Percentiles rank a stretch among this genome's conserved stretches.
phyloP scores from a whole-genome alignment of 1,140 invertebrate species.

The Drosophila miranda region DNA sequence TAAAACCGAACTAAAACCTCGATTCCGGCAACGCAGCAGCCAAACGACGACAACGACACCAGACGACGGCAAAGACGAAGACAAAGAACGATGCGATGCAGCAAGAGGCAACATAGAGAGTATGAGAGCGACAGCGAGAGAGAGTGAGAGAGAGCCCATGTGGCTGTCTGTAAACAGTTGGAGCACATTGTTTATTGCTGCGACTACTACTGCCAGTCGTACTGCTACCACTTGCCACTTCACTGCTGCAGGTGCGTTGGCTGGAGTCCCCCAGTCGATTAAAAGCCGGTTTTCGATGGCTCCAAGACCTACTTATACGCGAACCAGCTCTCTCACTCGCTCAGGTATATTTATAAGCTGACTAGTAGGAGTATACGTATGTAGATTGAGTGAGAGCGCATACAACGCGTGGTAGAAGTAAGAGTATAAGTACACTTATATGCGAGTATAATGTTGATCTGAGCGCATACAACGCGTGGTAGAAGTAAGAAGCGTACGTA shows the following conservation, averaged over 20 bases:
- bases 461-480: too few relatives aligned
- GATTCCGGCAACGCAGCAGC: slow-evolving; percentile 33
- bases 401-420: too few relatives aligned
- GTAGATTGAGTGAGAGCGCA: too few relatives aligned
- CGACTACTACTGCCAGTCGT: background rate
- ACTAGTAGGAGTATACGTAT: background rate
- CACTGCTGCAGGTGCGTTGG: slow-evolving; percentile 13
- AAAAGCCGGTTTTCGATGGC: too few relatives aligned
- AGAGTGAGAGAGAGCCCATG: slow-evolving; percentile 21
- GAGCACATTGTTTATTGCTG: slow-evolving; percentile 17
- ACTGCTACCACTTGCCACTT: too few relatives aligned
- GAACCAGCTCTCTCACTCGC: too few relatives aligned
- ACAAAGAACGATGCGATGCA: slow-evolving; percentile 23
- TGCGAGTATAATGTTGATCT: too few relatives aligned
- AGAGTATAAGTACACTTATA: too few relatives aligned
- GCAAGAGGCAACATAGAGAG: slow-evolving; percentile 11
- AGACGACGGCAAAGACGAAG: slow-evolving; percentile 17
- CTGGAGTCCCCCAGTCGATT: background rate
- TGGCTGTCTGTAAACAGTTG: slow-evolving; percentile 21
- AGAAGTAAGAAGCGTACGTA: too few relatives aligned
- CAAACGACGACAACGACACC: background rate
- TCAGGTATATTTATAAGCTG: slow-evolving; percentile 8
- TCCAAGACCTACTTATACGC: too few relatives aligned
- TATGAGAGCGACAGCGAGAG: background rate
- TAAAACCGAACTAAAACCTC: slow-evolving; percentile 78